phyloP scores from a whole-genome alignment of 2,888 invertebrate species.

The Acheta domesticus region DNA sequence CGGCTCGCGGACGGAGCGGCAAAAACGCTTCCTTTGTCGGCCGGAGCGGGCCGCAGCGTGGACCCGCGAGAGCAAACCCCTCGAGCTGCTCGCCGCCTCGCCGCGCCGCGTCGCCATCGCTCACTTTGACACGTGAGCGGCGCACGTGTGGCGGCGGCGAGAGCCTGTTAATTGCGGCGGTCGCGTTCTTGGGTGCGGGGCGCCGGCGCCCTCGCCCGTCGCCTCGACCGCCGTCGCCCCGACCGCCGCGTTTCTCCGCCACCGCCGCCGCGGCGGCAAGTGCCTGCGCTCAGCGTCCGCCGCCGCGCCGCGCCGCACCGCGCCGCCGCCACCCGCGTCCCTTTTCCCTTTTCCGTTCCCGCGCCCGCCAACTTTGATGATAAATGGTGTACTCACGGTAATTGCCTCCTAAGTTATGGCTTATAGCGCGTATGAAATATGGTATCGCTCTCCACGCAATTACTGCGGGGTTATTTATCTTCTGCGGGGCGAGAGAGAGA shows the following conservation, averaged over 20 bases:
- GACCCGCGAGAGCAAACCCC: too few relatives aligned
- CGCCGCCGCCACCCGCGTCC: neutral
- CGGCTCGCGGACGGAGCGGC: too few relatives aligned
- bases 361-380: constrained; percentile 45
- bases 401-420: constrained; percentile 60
- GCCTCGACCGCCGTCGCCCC: neutral
- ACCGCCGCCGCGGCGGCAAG: neutral
- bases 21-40: too few relatives aligned
- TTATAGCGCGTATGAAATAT: constrained; percentile 58
- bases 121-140: neutral
- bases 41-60: too few relatives aligned
- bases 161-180: neutral
- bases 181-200: constrained; percentile 35
- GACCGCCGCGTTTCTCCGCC: neutral
- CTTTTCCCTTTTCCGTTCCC: neutral
- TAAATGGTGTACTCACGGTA: constrained; percentile 59
- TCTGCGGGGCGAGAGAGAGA: constrained; percentile 35
- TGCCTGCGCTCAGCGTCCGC: neutral
- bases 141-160: neutral
- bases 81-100: neutral
- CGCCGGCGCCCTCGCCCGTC: constrained; percentile 31
- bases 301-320: neutral
- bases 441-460: constrained; percentile 58
- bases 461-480: constrained; percentile 57
- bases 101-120: neutral